These are phyloP conservation scores for Pseudococcus longispinus DNA, from an alignment of 2,888 invertebrate genomes.

Conservation along the genomic window DNA sequence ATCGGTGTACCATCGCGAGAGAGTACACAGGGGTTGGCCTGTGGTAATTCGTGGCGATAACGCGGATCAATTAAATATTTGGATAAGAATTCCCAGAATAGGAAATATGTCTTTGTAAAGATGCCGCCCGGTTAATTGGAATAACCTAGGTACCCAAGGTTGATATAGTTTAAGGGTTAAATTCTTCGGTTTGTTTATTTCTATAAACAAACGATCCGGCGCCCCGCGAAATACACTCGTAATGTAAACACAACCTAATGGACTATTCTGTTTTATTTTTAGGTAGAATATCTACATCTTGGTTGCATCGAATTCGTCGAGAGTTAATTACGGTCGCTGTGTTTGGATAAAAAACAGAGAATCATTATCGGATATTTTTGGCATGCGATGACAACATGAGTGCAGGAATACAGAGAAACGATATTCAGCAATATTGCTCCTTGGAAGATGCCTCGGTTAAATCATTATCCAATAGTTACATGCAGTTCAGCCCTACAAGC, in stretches of 20 bases:
- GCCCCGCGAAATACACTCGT: neutral
- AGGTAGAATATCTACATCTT: neutral
- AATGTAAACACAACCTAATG: neutral
- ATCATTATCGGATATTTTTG: slow-evolving; percentile 30
- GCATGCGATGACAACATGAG: slow-evolving; percentile 52
- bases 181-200: slow-evolving; percentile 13
- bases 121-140: neutral
- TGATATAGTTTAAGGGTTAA: neutral
- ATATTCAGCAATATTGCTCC: slow-evolving; percentile 46
- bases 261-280: neutral
- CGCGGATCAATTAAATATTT: neutral
- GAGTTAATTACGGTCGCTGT: neutral
- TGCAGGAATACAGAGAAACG: slow-evolving; percentile 53
- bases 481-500: slow-evolving; percentile 48
- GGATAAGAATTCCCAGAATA: neutral
- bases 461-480: slow-evolving; percentile 33
- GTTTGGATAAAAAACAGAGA: slow-evolving; percentile 14
- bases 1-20: neutral
- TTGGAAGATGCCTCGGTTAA: slow-evolving; percentile 47
- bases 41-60: neutral
- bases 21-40: neutral
- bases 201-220: neutral
- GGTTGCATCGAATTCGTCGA: neutral
- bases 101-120: neutral
- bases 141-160: neutral